Conservation (phyloP, 2,797 vertebrate species). For the Parauchenoglanis punctatus region DNA sequence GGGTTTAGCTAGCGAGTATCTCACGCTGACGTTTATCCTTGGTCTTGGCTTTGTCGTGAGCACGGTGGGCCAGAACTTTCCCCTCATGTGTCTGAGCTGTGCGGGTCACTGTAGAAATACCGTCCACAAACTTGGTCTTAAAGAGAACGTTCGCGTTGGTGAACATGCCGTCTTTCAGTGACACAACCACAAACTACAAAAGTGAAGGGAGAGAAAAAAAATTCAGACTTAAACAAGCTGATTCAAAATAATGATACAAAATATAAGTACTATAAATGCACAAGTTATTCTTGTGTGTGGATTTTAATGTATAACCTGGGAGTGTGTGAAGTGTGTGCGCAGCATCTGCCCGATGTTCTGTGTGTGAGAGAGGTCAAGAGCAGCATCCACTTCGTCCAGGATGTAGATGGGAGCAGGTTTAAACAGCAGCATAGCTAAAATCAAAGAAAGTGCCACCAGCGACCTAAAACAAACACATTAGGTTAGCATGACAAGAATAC, state of each 20-base stretch:
- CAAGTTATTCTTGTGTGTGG: background rate
- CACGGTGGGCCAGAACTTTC: conserved; percentile 54
- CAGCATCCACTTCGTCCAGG: conserved; percentile 95
- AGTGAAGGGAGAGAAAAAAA: background rate
- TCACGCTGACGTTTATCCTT: conserved; percentile 67
- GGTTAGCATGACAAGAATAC: conserved; percentile 14
- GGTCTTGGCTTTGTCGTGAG: conserved; percentile 69
- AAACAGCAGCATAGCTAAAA: conserved; percentile 94
- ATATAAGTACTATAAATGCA: background rate
- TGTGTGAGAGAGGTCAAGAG: conserved; percentile 95
- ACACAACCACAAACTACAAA: conserved; percentile 92
- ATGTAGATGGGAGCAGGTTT: conserved; percentile 98
- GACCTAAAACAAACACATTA: conserved; percentile 74
- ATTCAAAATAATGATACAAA: background rate
- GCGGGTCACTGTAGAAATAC: conserved; percentile 85
- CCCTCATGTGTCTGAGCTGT: conserved; percentile 75
- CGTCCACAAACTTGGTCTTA: conserved; percentile 93
- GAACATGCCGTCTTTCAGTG: conserved; percentile 98
- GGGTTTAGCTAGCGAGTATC: conserved; percentile 49
- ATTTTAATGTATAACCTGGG: conserved; percentile 78
- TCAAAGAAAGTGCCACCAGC: conserved; percentile 92
- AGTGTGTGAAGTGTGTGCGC: conserved; percentile 87
- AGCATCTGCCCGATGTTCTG: conserved; percentile 99
- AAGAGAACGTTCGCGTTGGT: conserved; percentile 95
- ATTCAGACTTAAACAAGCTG: background rate